Evolutionary conservation across 2,797 vertebrate species (phyloP).

Genomic region (Darevskia mixta): DNA sequence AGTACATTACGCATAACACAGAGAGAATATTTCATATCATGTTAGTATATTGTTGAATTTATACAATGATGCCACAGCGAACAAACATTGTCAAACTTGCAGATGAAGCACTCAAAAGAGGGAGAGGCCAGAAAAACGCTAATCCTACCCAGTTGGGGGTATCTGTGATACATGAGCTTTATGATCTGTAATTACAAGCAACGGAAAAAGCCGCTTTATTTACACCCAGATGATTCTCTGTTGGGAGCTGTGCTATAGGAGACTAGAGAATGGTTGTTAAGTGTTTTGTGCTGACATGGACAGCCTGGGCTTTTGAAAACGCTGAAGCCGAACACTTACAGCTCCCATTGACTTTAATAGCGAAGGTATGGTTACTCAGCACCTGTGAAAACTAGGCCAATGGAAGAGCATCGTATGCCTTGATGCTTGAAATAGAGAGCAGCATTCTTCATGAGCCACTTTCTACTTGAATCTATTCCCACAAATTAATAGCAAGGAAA

Average conservation of each 20-base stretch:
- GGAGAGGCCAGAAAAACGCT: not conserved
- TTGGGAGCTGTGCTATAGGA: slow-evolving; percentile 19
- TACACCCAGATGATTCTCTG: slow-evolving; percentile 16
- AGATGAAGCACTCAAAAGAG: slow-evolving; percentile 9
- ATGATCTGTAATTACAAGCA: slow-evolving; percentile 23
- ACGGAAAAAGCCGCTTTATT: slow-evolving; percentile 19
- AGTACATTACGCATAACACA: not conserved
- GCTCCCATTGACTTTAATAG: slow-evolving; percentile 19
- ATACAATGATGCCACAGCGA: not conserved
- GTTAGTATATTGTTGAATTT: not conserved
- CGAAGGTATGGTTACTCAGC: slow-evolving; percentile 21
- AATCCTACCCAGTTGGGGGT: not conserved
- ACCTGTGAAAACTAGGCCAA: slow-evolving; percentile 26
- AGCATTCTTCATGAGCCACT: not conserved
- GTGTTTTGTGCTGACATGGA: slow-evolving; percentile 5
- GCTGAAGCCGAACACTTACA: slow-evolving; percentile 10
- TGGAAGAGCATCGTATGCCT: not conserved
- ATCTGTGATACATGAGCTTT: slow-evolving; percentile 8
- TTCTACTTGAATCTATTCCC: not conserved
- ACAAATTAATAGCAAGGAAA: not conserved
- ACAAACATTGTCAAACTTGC: not conserved
- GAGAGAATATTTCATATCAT: not conserved
- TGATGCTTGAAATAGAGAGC: not conserved
- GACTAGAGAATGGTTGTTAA: not conserved
- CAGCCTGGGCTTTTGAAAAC: slow-evolving; percentile 1